Evolutionary conservation across 2,888 invertebrate species (phyloP).

Genomic region (Seira ritae): DNA sequence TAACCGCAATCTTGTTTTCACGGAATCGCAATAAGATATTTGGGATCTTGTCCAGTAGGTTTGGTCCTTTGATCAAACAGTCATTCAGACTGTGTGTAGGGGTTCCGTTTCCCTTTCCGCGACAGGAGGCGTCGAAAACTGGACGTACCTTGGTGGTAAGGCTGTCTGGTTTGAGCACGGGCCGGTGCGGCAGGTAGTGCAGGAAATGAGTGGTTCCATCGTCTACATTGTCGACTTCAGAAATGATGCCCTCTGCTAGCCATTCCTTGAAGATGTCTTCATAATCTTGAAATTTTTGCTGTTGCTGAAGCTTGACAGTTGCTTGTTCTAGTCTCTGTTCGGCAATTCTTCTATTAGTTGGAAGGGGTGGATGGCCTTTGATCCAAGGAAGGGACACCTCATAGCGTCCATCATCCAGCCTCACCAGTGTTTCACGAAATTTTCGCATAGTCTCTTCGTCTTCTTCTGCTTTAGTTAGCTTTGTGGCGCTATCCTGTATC

Average conservation of each 20-base stretch:
- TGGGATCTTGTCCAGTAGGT: constrained; percentile 61
- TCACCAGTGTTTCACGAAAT: constrained; percentile 73
- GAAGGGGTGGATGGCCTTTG: constrained; percentile 74
- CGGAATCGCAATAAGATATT: neutral
- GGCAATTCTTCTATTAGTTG: neutral
- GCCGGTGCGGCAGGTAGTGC: constrained; percentile 63
- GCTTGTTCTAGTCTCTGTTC: neutral
- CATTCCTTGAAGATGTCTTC: constrained; percentile 8
- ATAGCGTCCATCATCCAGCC: constrained; percentile 73
- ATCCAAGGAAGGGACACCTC: constrained; percentile 74
- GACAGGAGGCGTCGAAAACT: constrained; percentile 70
- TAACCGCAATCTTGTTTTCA: neutral
- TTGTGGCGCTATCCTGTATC: constrained; percentile 74
- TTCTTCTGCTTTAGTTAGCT: constrained; percentile 61
- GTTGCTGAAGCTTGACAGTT: neutral
- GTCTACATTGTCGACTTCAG: neutral
- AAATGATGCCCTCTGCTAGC: constrained; percentile 10
- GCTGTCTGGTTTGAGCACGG: constrained; percentile 58
- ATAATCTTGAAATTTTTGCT: neutral
- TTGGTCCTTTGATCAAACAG: constrained; percentile 66
- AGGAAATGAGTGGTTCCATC: constrained; percentile 42
- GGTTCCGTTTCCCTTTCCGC: constrained; percentile 17
- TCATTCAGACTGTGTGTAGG: constrained; percentile 67
- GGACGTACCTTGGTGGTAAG: constrained; percentile 63
- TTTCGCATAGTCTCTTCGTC: constrained; percentile 66